phyloP scores from a whole-genome alignment of 2,888 invertebrate species.

The Caenorhabditis sulstoni region DNA sequence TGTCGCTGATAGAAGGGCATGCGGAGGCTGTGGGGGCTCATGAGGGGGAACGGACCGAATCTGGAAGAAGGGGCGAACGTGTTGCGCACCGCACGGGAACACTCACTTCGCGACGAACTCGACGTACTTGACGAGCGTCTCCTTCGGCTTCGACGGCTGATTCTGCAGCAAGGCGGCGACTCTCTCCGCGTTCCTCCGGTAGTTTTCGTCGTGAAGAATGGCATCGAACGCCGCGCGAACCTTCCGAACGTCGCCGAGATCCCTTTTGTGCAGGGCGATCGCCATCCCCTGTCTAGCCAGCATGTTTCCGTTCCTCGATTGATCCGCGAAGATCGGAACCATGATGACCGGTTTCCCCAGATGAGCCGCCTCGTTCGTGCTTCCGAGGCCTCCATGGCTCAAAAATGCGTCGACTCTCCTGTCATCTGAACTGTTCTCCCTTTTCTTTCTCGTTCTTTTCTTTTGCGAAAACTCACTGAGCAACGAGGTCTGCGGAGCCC shows the following conservation, averaged over 20 bases:
- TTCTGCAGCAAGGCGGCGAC: constrained; percentile 26
- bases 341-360: constrained; percentile 12
- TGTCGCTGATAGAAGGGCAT: constrained; percentile 28
- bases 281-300: constrained; percentile 40
- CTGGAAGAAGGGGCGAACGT: constrained; percentile 10
- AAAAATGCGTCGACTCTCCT: constrained; percentile 37
- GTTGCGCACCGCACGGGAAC: neutral
- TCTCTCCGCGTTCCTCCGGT: constrained; percentile 17
- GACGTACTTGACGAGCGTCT: constrained; percentile 29
- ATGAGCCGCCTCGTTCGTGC: constrained; percentile 45
- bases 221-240: constrained; percentile 28
- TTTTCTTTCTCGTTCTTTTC: too few species aligned
- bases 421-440: constrained; percentile 28
- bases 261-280: constrained; percentile 44
- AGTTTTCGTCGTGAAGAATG: constrained; percentile 26
- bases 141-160: constrained; percentile 39
- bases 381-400: constrained; percentile 51
- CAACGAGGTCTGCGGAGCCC: constrained; percentile 45
- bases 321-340: constrained; percentile 60
- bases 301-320: constrained; percentile 59
- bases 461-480: constrained; percentile 29
- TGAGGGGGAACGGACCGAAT: constrained; percentile 38
- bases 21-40: constrained; percentile 42
- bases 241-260: constrained; percentile 30
- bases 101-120: constrained; percentile 51